Evolutionary conservation across 2,888 invertebrate genomes (phyloP), one percentile per base, ranked within the genome.

Genomic region (Drosophila koepferae): DNA sequence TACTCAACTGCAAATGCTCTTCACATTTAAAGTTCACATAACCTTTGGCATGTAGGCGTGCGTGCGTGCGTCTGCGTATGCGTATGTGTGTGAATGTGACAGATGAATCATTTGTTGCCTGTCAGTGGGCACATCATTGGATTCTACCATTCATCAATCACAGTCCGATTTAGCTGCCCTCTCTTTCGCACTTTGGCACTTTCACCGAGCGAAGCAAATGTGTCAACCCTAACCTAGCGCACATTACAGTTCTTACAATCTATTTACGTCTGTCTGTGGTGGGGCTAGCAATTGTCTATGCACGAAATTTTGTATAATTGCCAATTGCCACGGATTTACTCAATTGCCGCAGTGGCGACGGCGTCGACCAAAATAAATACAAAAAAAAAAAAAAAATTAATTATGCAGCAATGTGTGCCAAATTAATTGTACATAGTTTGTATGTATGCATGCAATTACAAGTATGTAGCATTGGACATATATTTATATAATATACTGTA

Each of bases 251-350:
- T 54, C 78, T 41, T 63, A 49, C 36, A 63, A 18, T 73, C 84
- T 80, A 77, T 83, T 86, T 82, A 66, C 55, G 88, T 68, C 59
- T 67, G 43, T 55, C 28, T 55, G 54, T 1, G 23, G 40, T 40
- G 40, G 58, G 63, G 62, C 64, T 66, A 61, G 72, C 65, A 84
- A 81, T 86, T 89, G 89, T 89, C 79, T 90, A 70, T 86, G 74
- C 83, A 60, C 72, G 71, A 81, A 86, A 86, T 74, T 89, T 89
- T 90, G 91, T 90, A 71, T 87, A 90, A 90, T 86, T 86, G 86
- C 86, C 91, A 86, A 86, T 87, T 89, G 90, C 77, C 74, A 82
- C 91, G 86, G 90, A 88, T 86, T 90, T 86, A 86, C 71, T 80
- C 89, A 82, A 90, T 86, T 89, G 86, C 86, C 68, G 86, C 81